These are phyloP conservation scores for Eupeodes latifasciatus DNA, from an alignment of 2,888 invertebrate species.

Conservation along the genomic window DNA sequence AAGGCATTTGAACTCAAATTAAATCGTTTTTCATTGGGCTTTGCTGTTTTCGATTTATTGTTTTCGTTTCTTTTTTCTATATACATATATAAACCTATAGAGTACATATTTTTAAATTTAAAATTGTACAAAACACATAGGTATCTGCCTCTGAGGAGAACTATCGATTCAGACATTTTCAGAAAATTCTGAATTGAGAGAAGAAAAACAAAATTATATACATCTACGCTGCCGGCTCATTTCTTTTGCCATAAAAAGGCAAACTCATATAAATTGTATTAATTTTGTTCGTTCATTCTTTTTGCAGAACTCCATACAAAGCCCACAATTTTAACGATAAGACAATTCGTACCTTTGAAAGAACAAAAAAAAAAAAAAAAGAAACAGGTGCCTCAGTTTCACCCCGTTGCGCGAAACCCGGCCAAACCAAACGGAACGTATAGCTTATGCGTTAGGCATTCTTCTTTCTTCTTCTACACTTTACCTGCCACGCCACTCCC, in stretches of 20 bases:
- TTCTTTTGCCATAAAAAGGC: constrained; percentile 52
- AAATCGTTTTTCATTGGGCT: constrained; percentile 48
- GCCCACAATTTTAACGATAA: constrained; percentile 60
- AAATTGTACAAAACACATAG: not conserved
- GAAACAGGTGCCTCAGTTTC: constrained; percentile 34
- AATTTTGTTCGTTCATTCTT: constrained; percentile 35
- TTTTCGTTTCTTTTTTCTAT: constrained; percentile 19
- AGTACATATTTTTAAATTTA: not conserved
- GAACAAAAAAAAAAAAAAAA: not conserved
- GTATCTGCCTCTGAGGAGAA: not conserved
- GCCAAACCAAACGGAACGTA: constrained; percentile 35
- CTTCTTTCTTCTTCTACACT: not conserved
- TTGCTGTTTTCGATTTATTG: constrained; percentile 43
- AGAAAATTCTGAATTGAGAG: not conserved
- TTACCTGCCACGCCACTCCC: not conserved
- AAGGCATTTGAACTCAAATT: constrained; percentile 51
- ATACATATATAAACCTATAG: not conserved
- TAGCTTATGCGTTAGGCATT: constrained; percentile 36
- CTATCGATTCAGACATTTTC: not conserved
- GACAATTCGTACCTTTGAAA: constrained; percentile 32
- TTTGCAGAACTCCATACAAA: constrained; percentile 1
- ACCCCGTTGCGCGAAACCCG: not conserved
- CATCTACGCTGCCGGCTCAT: constrained; percentile 20
- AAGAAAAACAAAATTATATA: not conserved
- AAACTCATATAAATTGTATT: constrained; percentile 68